Evolutionary conservation across 2,888 invertebrate genomes (phyloP), one percentile per base, ranked within the genome.

Genomic region (Drosophila neutralis): DNA sequence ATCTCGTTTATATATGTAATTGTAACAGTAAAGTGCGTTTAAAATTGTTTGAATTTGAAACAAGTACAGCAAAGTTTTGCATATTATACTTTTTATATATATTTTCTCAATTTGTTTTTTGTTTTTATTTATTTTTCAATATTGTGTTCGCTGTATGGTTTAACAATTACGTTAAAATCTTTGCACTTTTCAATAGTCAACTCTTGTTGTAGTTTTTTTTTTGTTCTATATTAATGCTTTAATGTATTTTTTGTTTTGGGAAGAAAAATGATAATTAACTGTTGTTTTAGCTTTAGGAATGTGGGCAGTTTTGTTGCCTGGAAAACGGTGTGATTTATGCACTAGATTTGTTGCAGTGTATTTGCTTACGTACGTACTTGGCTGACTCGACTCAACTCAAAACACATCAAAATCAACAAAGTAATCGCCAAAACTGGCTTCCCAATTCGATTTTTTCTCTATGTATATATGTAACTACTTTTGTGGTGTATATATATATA

Each of bases 101-200:
- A 69, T 58, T 69, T 15, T 56, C 64, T 58, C 29, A 52, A 24
- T 53, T 69, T 27, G 4, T 38, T 15, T 0, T 60, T 52, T 38
- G 45, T 51, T 57, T 57, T 53, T 68, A 8, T 31, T 31, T 56
- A 24, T 24, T 45, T 45, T 45, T 80, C 53, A 78, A 78, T 87
- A 73, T 80, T 74, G 71, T 48, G 58, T 84, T 87, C 90, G 86
- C 90, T 86, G 86, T 89, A 90, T 89, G 84, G 89, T 89, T 90
- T 83, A 90, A 86, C 90, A 86, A 86, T 86, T 86, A 83, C 76
- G 83, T 85, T 88, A 86, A 88, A 86, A 88, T 86, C 88, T 86
- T 86, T 86, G 85, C 85, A 86, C 85, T 86, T 88, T 85, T 86
- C 88, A 86, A 85, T 86, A 86, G 88, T 85, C 85, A 85, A 88